Percentiles rank a stretch among this genome's conserved stretches.
phyloP scores from a whole-genome alignment of 2,797 vertebrate genomes.

The Sebastes iracundus region DNA sequence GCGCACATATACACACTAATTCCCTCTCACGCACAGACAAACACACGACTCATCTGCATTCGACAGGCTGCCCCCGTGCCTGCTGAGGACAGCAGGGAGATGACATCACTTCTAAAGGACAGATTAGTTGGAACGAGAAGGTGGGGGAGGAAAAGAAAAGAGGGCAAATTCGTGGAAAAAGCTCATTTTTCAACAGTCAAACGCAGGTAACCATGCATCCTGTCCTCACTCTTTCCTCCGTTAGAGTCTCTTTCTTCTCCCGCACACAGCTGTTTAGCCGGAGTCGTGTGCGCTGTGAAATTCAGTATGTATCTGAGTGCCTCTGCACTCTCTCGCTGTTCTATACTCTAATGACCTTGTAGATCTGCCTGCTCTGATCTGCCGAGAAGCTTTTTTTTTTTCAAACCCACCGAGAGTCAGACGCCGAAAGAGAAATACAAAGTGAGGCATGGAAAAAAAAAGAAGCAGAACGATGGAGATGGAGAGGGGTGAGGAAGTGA shows the following conservation, averaged over 20 bases:
- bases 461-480: conserved; percentile 4
- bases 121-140: conserved; percentile 50
- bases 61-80: conserved; percentile 48
- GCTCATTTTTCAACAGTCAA: background rate
- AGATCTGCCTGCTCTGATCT: conserved; percentile 70
- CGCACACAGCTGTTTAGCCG: conserved; percentile 12
- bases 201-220: background rate
- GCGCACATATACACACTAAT: background rate
- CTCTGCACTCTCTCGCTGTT: conserved; percentile 44
- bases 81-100: conserved; percentile 64
- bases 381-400: conserved; percentile 55
- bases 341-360: conserved; percentile 77
- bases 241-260: background rate
- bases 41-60: conserved; percentile 66
- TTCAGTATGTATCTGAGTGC: conserved; percentile 52
- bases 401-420: conserved; percentile 46
- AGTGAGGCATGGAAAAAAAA: conserved; percentile 16
- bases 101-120: conserved; percentile 71
- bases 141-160: conserved; percentile 6
- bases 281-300: conserved; percentile 28
- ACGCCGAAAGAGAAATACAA: conserved; percentile 32
- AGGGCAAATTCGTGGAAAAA: conserved; percentile 8
- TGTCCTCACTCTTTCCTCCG: background rate
- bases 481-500: conserved; percentile 18
- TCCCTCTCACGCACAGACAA: conserved; percentile 13